These are phyloP conservation scores for Autographa pulchrina DNA, from an alignment of 2,888 invertebrate species.

Conservation along the genomic window DNA sequence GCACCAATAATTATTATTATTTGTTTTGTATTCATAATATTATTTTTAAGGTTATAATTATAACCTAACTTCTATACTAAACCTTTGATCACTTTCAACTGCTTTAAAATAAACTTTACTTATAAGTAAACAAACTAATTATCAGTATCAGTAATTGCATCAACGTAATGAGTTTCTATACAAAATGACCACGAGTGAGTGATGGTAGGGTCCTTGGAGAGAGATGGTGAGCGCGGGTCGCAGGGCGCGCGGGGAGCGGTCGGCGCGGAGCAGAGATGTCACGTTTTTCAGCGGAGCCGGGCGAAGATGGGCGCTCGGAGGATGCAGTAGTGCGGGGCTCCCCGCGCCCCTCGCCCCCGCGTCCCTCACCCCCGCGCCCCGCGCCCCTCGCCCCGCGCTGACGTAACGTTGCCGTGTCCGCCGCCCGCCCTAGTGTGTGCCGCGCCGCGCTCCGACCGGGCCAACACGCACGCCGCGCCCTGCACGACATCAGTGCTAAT, in stretches of 20 bases:
- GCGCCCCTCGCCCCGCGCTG: constrained; percentile 77
- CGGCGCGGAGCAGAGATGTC: constrained; percentile 77
- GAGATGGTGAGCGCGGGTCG: constrained; percentile 57
- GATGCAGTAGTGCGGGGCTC: constrained; percentile 86
- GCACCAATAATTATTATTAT: not conserved
- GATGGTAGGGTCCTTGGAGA: constrained; percentile 65
- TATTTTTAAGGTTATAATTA: not conserved
- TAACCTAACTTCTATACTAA: not conserved
- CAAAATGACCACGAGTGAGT: constrained; percentile 74
- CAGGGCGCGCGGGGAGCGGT: constrained; percentile 62
- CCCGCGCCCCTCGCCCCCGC: constrained; percentile 27
- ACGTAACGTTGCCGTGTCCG: constrained; percentile 87
- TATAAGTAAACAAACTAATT: constrained; percentile 29
- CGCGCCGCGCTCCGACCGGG: constrained; percentile 86
- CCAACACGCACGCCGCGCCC: constrained; percentile 81
- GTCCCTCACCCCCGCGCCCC: constrained; percentile 19
- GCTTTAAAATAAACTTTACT: constrained; percentile 8
- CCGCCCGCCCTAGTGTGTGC: constrained; percentile 88
- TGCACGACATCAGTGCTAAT: constrained; percentile 82
- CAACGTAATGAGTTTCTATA: constrained; percentile 73
- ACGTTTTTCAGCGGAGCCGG: constrained; percentile 82
- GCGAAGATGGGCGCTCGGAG: constrained; percentile 83
- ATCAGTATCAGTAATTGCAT: constrained; percentile 61
- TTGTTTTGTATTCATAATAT: not conserved
- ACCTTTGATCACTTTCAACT: not conserved